These are phyloP conservation scores for Gopherus evgoodei DNA, from an alignment of 2,113 vertebrate genomes.

Conservation along the genomic window DNA sequence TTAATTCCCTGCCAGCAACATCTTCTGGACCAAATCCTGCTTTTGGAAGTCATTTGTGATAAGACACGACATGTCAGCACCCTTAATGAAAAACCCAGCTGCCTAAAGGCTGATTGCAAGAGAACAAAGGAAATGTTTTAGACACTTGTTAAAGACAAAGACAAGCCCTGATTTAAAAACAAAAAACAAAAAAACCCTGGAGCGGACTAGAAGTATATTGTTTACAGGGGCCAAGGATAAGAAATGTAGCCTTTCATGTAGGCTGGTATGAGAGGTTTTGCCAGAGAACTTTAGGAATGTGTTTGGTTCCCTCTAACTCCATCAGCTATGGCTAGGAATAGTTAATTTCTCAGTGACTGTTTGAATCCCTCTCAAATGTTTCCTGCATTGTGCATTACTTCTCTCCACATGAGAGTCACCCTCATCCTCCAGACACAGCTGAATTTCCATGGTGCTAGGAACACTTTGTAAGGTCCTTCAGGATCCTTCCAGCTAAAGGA, in stretches of 20 bases:
- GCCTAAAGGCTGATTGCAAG: slow-evolving; percentile 31
- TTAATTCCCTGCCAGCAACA: background rate
- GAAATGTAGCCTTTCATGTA: slow-evolving; percentile 20
- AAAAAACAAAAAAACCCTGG: background rate
- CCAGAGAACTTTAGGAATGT: slow-evolving; percentile 20
- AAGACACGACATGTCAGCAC: slow-evolving; percentile 56
- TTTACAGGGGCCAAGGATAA: background rate
- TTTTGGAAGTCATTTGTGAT: slow-evolving; percentile 15
- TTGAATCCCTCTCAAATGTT: background rate
- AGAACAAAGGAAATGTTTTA: slow-evolving; percentile 57
- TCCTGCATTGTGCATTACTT: background rate
- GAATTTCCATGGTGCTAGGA: background rate
- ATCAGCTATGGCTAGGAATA: slow-evolving; percentile 5
- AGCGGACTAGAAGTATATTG: slow-evolving; percentile 22
- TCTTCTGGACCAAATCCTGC: slow-evolving; percentile 49
- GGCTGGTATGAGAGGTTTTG: slow-evolving; percentile 25
- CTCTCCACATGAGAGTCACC: fast-evolving
- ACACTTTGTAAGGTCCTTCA: background rate
- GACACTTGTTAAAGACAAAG: slow-evolving; percentile 41
- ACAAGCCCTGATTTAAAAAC: background rate
- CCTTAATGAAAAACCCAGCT: slow-evolving; percentile 70
- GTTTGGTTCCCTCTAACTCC: slow-evolving; percentile 19
- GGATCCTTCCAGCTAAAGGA: background rate
- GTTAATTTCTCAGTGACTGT: background rate
- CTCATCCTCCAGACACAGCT: fast-evolving